phyloP scores from a whole-genome alignment of 2,113 vertebrate genomes.

The Protobothrops flavoviridis region DNA sequence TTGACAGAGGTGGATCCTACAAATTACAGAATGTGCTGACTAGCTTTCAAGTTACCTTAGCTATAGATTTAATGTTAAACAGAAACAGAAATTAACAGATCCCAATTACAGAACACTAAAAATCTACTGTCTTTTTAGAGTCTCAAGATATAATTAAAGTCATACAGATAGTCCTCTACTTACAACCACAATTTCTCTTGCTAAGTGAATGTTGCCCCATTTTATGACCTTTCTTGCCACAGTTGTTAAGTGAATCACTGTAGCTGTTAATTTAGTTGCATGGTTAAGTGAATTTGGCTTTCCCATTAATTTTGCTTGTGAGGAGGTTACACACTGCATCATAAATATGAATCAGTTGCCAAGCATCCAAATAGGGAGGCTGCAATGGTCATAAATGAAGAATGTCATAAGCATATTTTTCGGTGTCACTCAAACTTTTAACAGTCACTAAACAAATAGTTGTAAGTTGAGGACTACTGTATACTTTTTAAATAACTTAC shows the following conservation, averaged over 20 bases:
- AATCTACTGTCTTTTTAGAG: not conserved
- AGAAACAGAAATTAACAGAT: not conserved
- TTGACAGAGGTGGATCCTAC: not conserved
- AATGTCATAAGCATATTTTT: not conserved
- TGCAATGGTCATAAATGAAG: not conserved
- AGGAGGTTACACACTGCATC: not conserved
- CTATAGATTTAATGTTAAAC: not conserved
- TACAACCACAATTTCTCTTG: not conserved
- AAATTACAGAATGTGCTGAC: not conserved
- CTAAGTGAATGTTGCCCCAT: not conserved
- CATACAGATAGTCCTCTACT: not conserved
- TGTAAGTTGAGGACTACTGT: not conserved
- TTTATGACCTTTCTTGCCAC: not conserved
- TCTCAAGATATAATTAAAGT: not conserved
- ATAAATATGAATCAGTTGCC: not conserved
- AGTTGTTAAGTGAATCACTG: not conserved
- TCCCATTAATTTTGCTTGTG: not conserved
- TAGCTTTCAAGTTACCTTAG: not conserved
- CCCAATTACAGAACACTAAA: not conserved
- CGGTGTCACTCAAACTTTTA: not conserved
- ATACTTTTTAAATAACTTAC: not conserved
- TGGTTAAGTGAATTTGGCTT: not conserved
- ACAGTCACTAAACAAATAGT: not conserved
- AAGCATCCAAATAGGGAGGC: not conserved
- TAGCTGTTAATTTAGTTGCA: not conserved